Evolutionary conservation across 2,888 invertebrate genomes (phyloP), one percentile per base, ranked within the genome.

Genomic region (Limenitis camilla): DNA sequence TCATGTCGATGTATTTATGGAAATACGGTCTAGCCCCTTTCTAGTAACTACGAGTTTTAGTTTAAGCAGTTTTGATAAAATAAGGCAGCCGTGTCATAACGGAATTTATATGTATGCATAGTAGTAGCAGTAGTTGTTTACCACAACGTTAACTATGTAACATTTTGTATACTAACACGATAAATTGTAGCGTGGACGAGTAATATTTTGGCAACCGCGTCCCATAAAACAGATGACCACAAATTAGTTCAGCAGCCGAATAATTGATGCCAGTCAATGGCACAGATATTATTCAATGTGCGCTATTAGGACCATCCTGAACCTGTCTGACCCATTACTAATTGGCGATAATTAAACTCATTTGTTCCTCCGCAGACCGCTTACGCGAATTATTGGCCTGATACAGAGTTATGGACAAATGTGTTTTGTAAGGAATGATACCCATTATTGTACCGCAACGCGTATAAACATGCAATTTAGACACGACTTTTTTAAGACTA

Each of bases 311-410:
- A 39, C 43, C 65, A 62, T 63, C 61, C 63, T 64, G 63, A 60
- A 59, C 49, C 55, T 61, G 62, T 49, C 50, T 56, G 52, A 36
- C 56, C 48, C 40, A 53, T 41, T 47, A 39, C 52, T 71, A 74
- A 78, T 76, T 75, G 72, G 58, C 58, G 60, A 48, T 60, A 73
- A 76, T 78, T 75, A 71, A 67, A 56, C 69, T 65, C 65, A 79
- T 78, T 72, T 70, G 76, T 65, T 59, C 53, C 62, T 62, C 65
- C 66, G 63, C 74, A 64, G 64, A 68, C 60, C 47, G 69, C 60
- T 55, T 55, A 40, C 42, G 27, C 35, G 46, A 52, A 49, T 43
- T 55, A 52, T 39, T 9, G 31, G 28, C 30, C 8, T 35, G n/a
- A 29, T n/a, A 27, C 10, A 40, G 45, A 52, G 35, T 49, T 38